Evolutionary conservation across 37 sponge, comb jelly and placozoan genomes (phyloP), one percentile per base, ranked within the genome.

Genomic region (Amphimedon queenslandica): DNA sequence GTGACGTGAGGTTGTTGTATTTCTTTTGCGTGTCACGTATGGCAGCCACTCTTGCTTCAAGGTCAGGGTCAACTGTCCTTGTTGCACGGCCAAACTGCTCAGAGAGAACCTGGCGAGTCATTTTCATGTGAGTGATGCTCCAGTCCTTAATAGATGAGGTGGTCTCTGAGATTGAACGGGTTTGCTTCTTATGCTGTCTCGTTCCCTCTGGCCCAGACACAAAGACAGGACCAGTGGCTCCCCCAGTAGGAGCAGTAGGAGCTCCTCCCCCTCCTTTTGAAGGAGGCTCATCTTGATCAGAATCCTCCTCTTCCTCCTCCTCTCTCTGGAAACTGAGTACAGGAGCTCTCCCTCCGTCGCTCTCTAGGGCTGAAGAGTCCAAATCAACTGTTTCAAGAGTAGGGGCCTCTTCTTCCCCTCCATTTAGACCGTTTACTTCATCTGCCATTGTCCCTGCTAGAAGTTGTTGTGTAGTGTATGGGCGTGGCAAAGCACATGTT

Each of bases 21-120:
- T 90, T 90, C 32, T 42, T 60, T 66, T 96, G 97, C 0, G 92
- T 96, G 5, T 92, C 93, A 21, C 80, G 72, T 34, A 96, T 68
- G 20, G 43, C 68, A 20, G 81, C 75, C 1, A 96, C 73, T 55
- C 82, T 39, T 23, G 38, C 24, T 11, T 96, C 93, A 37, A 96
- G 64, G 1, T 73, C 55, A 2, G 80, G 16, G 57, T 96, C 97
- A 0, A 96, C 90, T 0, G 97, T 96, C 47, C 90, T 75, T 11
- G 69, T 11, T 4, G 80, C 87, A 1, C 72, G 40, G 18, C 97
- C 97, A 35, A 96, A 70, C 30, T 73, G 70, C 77, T 96, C 97
- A 11, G 84, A 84, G 32, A 96, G 67, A 8, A 90, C 36, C 66
- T 96, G 97, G 34, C 78, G 76, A 25, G 94, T 83, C 31, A 82